These are phyloP conservation scores for Chrysina gloriosa DNA, from an alignment of 2,888 invertebrate species.

Conservation along the genomic window DNA sequence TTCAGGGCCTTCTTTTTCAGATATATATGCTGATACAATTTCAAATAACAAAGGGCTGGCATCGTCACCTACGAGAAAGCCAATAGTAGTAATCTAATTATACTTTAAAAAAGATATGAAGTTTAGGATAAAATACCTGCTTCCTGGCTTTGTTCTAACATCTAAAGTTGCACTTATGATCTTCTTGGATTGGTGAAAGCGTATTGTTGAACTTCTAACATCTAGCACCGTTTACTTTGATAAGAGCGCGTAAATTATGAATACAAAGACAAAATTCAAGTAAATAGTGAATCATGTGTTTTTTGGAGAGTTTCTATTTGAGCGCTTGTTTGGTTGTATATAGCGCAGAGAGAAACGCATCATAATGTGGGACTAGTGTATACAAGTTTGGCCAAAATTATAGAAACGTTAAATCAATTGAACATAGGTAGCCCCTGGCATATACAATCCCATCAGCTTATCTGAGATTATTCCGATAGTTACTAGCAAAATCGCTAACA, in stretches of 20 bases:
- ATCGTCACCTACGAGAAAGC: conserved; percentile 51
- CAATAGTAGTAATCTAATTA: conserved; percentile 15
- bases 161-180: conserved; percentile 1
- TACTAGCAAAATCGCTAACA: too few species aligned
- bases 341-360: too few species aligned
- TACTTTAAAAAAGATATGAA: not conserved
- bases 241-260: not conserved
- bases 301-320: not conserved
- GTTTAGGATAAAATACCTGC: conserved; percentile 26
- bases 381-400: too few species aligned
- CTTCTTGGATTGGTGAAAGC: not conserved
- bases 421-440: too few species aligned
- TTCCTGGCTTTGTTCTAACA: conserved; percentile 24
- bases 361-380: too few species aligned
- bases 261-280: not conserved
- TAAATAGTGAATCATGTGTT: conserved; percentile 23
- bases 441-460: too few species aligned
- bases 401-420: too few species aligned
- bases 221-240: not conserved
- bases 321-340: not conserved
- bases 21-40: conserved; percentile 75
- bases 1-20: conserved; percentile 70
- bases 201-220: conserved; percentile 3
- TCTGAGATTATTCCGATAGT: too few species aligned
- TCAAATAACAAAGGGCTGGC: conserved; percentile 70